Conservation (phyloP, 2,888 invertebrate species). For the Trachelus tabidus region DNA sequence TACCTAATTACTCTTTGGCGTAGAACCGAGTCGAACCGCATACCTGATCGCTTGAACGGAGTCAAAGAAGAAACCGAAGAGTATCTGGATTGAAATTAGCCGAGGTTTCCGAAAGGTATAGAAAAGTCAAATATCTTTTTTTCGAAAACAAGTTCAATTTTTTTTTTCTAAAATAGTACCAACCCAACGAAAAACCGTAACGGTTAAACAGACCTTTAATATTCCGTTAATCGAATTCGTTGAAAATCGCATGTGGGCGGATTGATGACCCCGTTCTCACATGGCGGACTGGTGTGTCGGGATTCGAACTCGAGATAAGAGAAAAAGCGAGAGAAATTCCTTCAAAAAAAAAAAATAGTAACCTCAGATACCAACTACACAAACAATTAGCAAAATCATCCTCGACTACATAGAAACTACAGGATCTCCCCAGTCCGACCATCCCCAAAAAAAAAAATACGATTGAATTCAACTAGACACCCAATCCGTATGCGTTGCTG, state of each 20-base stretch:
- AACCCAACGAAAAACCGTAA: not conserved
- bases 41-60: not conserved
- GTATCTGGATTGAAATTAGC: not conserved
- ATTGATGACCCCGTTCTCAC: not conserved
- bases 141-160: not conserved
- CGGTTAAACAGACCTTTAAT: slow-evolving; percentile 20
- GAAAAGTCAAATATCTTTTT: not conserved
- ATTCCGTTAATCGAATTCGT: slow-evolving; percentile 34
- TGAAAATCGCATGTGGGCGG: slow-evolving; percentile 23
- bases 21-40: slow-evolving; percentile 1
- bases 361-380: not conserved
- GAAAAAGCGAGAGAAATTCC: not conserved
- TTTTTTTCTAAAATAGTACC: not conserved
- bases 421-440: not conserved
- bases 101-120: not conserved
- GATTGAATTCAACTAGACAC: not conserved
- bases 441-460: not conserved
- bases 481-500: not conserved
- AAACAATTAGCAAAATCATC: not conserved
- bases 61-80: not conserved
- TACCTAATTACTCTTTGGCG: slow-evolving; percentile 8
- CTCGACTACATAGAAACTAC: not conserved
- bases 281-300: not conserved
- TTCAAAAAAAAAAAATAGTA: not conserved
- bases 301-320: not conserved